Base-by-base conservation (phyloP, 2,797 vertebrate species). In the Megaceryle alcyon region DNA sequence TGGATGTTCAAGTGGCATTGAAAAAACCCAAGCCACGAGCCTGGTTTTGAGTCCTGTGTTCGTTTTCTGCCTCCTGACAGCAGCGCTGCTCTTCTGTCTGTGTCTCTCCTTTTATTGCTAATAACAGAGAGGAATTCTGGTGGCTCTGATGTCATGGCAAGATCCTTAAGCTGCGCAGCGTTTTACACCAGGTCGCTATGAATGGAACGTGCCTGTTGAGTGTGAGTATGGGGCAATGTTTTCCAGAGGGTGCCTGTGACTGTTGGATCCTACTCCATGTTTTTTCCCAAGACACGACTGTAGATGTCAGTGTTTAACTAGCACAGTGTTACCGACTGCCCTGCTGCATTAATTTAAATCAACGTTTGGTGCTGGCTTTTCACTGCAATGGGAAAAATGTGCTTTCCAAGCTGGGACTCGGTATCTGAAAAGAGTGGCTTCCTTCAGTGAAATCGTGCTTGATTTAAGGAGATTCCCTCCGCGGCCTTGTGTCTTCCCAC, bases 271-370 rank as follows among this genome's bases (percentile, higher is more conserved):
- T 43, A 2, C 68, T 88, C 64, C 64, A 51, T 44, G 44, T 61
- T 61, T 66, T 87, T 94, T 96, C 84, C 86, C 88, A 53, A 75
- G 89, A 96, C 31, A 14, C 3, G 95, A 96, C 98, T 97, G 96
- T 98, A 98, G 98, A 96, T 98, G 98, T 97, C 98, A 98, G 97
- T 97, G 95, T 98, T 98, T 91, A 97, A 97, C 97, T 97, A 91
- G 97, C 46, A 2, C 96, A 96, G 73, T 69, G 63, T 79, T 88
- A 2, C 39, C 60, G 22, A 5, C 82, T 46, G 73, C 20, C 28
- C 65, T 93, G 77, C 96, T 26, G 86, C 77, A 41, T 84, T 96
- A 59, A 88, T 94, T 76, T 94, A 87, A 96, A 79, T 82, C 86
- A 88, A 23, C 68, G 4, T 87, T 96, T 93, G 70, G 82, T 88